Conservation (phyloP, 2,888 invertebrate genomes). For the Acronicta leporina region DNA sequence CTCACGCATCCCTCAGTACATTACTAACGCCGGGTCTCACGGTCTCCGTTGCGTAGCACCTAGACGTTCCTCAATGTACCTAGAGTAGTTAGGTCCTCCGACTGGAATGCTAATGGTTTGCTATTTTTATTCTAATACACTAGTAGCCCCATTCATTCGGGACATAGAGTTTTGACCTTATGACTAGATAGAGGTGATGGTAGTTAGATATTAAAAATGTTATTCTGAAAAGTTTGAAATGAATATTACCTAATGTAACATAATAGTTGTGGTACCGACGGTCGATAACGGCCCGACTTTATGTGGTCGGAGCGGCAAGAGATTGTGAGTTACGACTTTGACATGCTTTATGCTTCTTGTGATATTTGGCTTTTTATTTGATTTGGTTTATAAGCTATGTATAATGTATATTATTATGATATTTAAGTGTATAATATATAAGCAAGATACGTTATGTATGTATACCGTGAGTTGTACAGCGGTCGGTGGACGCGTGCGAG, state of each 20-base stretch:
- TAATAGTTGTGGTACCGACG: constrained; percentile 28
- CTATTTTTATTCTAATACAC: constrained; percentile 72
- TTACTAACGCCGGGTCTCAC: constrained; percentile 63
- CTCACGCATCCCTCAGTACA: constrained; percentile 55
- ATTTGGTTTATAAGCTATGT: constrained; percentile 68
- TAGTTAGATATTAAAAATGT: constrained; percentile 73
- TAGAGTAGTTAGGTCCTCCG: constrained; percentile 76
- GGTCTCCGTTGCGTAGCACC: constrained; percentile 65
- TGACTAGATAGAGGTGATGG: constrained; percentile 79
- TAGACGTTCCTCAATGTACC: constrained; percentile 70
- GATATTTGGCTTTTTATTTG: constrained; percentile 86
- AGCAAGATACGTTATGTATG: constrained; percentile 52
- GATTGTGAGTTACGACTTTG: constrained; percentile 55
- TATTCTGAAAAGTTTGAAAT: constrained; percentile 46
- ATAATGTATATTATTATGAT: constrained; percentile 58
- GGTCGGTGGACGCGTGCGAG: constrained; percentile 57
- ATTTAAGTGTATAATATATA: constrained; percentile 40
- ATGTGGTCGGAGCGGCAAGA: constrained; percentile 31
- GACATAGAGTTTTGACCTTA: constrained; percentile 71
- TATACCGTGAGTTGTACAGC: constrained; percentile 61
- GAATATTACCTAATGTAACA: constrained; percentile 26
- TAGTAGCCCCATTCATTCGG: constrained; percentile 71
- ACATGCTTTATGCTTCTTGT: constrained; percentile 85
- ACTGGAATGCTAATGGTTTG: constrained; percentile 85
- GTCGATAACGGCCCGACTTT: constrained; percentile 27